Evolutionary conservation across 1,140 invertebrate species (phyloP), one percentile per base, ranked within the genome.

Genomic region (Drosophila rhopaloa): DNA sequence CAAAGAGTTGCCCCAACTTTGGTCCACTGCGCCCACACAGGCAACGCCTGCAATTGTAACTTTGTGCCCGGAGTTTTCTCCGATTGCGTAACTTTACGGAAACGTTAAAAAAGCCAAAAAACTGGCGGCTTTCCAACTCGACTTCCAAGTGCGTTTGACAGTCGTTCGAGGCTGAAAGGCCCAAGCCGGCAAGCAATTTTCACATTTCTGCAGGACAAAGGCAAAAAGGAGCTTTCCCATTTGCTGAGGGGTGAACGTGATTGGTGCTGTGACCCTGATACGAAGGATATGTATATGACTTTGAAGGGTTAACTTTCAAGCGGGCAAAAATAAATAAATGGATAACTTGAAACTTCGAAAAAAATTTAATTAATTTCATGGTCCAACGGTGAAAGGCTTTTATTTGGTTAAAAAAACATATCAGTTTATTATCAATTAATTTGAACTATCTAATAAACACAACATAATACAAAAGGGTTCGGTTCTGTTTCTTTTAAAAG

Each of bases 181-280:
- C 10, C 51, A 86, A 73, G 83, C 83, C 53, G 60, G 82, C 78
- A 79, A 86, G 83, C 79, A 83, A 89, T 88, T 88, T 86, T 68
- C 83, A 76, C 75, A 73, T 65, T 61, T 79, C 68, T 59, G 19
- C 44, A 24, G 35, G 54, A 19, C 24, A 76, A 65, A 63, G 19
- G 56, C 38, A 35, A 51, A 53, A 44, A 54, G 60, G 19, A 10
- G 13, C 47, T 16, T 57, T n/a, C 8, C 5, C 24, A 51, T 14
- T 27, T 9, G 13, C 37, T 29, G 19, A 50, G 38, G 51, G 61
- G 61, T 29, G 40, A 67, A 11, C 11, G n/a, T 46, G 32, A 56
- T 54, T 24, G 46, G 9, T 11, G 13, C 32, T 32, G 29, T 16
- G 19, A 14, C n/a, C 7, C 55, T 41, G 40, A 59, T 14, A 14